Conservation (phyloP, 2,797 vertebrate species). For the Lophius americanus region DNA sequence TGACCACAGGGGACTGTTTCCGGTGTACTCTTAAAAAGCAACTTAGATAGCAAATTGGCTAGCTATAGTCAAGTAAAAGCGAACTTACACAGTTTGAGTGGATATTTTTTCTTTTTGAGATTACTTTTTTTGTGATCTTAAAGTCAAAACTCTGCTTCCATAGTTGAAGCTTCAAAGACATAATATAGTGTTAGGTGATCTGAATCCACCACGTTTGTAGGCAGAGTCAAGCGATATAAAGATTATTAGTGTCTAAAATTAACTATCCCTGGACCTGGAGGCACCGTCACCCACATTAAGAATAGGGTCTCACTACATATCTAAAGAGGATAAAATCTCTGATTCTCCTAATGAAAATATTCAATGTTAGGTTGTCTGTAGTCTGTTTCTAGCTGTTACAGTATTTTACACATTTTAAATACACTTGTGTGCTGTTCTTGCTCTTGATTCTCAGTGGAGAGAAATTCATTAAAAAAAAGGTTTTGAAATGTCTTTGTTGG, state of each 20-base stretch:
- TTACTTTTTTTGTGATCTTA: background rate
- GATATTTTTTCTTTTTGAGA: background rate
- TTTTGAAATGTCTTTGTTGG: slow-evolving; percentile 5
- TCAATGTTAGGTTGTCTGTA: background rate
- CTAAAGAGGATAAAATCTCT: background rate
- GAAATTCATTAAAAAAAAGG: slow-evolving; percentile 9
- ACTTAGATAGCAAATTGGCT: no score
- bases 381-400: slow-evolving; percentile 6
- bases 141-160: slow-evolving; percentile 1
- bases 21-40: no score
- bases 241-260: slow-evolving; percentile 12
- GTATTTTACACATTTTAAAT: background rate
- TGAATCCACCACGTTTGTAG: background rate
- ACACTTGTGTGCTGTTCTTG: background rate
- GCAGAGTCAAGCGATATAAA: slow-evolving; percentile 3
- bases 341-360: slow-evolving; percentile 15
- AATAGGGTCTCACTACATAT: background rate
- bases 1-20: no score
- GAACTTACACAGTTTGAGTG: no score
- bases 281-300: background rate
- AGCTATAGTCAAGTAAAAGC: no score
- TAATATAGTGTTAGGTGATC: no score
- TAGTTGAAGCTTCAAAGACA: no score
- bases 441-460: slow-evolving; percentile 5
- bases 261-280: slow-evolving; percentile 4